phyloP scores from a whole-genome alignment of 92 coral and sea anemone species.

The Hydrozoanthus gracilis region DNA sequence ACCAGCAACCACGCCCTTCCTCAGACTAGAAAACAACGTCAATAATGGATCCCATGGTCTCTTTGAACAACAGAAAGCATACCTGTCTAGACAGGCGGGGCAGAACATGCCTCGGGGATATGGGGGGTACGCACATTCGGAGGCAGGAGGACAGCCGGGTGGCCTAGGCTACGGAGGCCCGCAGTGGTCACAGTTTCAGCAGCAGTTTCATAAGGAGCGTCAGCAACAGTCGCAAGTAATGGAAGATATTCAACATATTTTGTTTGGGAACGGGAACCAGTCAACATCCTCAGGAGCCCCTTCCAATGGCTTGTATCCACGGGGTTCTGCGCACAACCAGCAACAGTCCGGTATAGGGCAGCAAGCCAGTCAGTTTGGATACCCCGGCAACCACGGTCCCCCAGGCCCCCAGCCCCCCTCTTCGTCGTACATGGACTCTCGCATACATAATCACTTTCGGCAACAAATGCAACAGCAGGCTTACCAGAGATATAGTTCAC shows the following conservation, averaged over 20 bases:
- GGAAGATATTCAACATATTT: conserved; percentile 89
- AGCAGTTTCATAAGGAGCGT: conserved; percentile 79
- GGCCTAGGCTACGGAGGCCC: conserved; percentile 75
- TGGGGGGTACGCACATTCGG: conserved; percentile 62
- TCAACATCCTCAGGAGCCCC: conserved; percentile 60
- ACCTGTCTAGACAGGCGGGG: conserved; percentile 70
- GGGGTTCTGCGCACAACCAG: conserved; percentile 63
- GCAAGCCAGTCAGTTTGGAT: conserved; percentile 60
- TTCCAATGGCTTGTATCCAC: conserved; percentile 76
- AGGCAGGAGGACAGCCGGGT: conserved; percentile 59
- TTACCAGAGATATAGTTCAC: conserved; percentile 71
- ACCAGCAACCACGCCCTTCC: conserved; percentile 81
- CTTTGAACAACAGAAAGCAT: conserved; percentile 81
- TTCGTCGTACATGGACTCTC: conserved; percentile 72
- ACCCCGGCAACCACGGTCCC: conserved; percentile 69
- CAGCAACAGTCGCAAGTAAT: conserved; percentile 75
- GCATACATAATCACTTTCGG: conserved; percentile 74
- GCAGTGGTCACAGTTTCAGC: conserved; percentile 84
- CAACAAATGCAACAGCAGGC: conserved; percentile 78
- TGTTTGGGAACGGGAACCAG: conserved; percentile 80
- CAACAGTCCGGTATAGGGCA: conserved; percentile 61
- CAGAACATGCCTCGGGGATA: conserved; percentile 68
- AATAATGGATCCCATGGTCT: conserved; percentile 60
- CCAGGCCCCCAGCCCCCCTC: conserved; percentile 66
- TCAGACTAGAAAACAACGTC: conserved; percentile 72